These are phyloP conservation scores for Galleria mellonella DNA, from an alignment of 1,140 invertebrate species.

Conservation along the genomic window DNA sequence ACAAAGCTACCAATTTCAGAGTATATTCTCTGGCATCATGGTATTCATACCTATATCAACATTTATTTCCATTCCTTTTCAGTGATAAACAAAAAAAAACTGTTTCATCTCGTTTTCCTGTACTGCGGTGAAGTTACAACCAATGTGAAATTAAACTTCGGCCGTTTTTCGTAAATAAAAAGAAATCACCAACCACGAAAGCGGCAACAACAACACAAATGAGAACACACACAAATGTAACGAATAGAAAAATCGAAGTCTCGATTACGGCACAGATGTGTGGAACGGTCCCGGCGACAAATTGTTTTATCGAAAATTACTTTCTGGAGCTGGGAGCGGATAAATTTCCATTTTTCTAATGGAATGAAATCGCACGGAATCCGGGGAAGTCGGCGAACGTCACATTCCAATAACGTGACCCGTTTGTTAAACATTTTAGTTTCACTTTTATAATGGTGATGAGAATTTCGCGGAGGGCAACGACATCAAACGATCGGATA, in stretches of 20 bases:
- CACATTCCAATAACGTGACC: constrained; percentile 20
- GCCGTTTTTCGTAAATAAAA: no score
- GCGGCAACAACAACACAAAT: constrained; percentile 8
- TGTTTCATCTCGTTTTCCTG: no score
- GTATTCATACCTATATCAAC: no score
- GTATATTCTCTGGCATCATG: no score
- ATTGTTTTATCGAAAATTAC: constrained; percentile 60
- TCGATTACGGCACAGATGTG: constrained; percentile 33
- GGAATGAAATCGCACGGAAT: constrained; percentile 24
- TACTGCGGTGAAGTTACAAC: no score
- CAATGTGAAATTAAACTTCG: no score
- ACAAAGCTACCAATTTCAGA: no score
- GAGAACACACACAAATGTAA: constrained; percentile 7
- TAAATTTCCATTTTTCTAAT: constrained; percentile 54
- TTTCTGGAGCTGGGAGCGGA: constrained; percentile 26
- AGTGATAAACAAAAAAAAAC: no score
- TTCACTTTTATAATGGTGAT: not conserved
- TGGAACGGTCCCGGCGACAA: constrained; percentile 33
- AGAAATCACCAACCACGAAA: constrained; percentile 1
- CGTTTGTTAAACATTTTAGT: constrained; percentile 11
- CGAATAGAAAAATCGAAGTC: constrained; percentile 26
- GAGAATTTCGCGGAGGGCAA: no score
- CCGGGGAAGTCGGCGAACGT: constrained; percentile 8
- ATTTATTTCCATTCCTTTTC: no score
- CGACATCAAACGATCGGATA: no score